These are phyloP conservation scores for Danionella dracula DNA, from an alignment of 2,797 vertebrate species.

Conservation along the genomic window DNA sequence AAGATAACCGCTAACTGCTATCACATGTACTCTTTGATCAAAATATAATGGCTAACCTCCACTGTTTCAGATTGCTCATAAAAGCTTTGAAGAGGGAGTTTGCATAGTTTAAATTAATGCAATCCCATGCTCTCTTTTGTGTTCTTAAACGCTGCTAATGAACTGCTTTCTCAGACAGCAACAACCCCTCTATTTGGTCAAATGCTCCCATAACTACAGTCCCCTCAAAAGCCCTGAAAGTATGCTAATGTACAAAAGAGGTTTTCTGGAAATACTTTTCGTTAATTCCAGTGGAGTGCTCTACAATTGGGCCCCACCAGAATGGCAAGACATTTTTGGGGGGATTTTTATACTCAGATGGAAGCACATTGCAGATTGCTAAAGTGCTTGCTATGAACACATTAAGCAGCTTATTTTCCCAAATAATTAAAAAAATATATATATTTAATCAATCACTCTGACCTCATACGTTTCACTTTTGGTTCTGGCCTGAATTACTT, in stretches of 20 bases:
- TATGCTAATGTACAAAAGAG: constrained; percentile 10
- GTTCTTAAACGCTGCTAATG: constrained; percentile 11
- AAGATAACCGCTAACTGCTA: background rate
- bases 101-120: constrained; percentile 12
- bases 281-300: constrained; percentile 36
- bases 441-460: no score
- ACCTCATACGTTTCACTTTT: no score
- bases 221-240: constrained; percentile 9
- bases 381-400: no score
- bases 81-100: constrained; percentile 24
- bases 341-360: background rate
- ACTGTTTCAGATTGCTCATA: constrained; percentile 15
- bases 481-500: no score
- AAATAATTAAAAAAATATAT: no score
- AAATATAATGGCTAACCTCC: background rate
- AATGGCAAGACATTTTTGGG: background rate
- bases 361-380: no score
- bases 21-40: background rate
- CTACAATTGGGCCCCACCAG: constrained; percentile 35
- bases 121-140: constrained; percentile 24
- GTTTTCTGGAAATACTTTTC: constrained; percentile 52
- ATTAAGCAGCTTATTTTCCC: no score
- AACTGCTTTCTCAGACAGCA: constrained; percentile 3
- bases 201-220: constrained; percentile 21
- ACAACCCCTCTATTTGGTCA: constrained; percentile 1